Conservation (phyloP, 2,888 invertebrate species). For the Drosophila mayaguana region DNA sequence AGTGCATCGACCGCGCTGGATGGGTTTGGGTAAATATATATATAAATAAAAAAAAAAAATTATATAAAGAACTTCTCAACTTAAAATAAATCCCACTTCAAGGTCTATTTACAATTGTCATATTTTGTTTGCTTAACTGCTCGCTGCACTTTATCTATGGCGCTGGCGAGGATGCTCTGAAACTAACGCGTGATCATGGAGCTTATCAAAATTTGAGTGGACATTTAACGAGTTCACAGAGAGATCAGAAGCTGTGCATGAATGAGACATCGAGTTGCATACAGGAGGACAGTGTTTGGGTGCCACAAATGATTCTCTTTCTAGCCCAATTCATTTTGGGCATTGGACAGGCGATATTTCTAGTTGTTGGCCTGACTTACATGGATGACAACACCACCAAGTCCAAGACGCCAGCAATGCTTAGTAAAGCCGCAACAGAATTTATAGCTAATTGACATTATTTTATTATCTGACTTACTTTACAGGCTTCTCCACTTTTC, state of each 20-base stretch:
- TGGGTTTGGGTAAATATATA: slow-evolving; percentile 86
- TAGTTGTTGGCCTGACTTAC: slow-evolving; percentile 89
- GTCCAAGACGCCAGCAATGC: slow-evolving; percentile 89
- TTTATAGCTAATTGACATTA: neutral
- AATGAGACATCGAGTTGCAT: slow-evolving; percentile 32
- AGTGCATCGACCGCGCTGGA: slow-evolving; percentile 90
- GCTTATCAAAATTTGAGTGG: slow-evolving; percentile 83
- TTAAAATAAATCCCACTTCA: slow-evolving; percentile 22
- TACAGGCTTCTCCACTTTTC: slow-evolving; percentile 87
- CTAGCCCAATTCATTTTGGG: slow-evolving; percentile 89
- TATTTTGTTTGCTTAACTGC: slow-evolving; percentile 88
- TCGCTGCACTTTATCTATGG: slow-evolving; percentile 90
- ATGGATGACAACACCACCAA: slow-evolving; percentile 91
- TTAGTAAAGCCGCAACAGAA: slow-evolving; percentile 85
- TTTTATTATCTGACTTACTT: neutral
- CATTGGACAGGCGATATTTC: slow-evolving; percentile 88
- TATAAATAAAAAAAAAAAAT: neutral
- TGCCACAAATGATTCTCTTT: slow-evolving; percentile 87
- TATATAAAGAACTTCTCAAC: neutral
- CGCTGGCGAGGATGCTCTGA: slow-evolving; percentile 88
- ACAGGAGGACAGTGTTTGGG: slow-evolving; percentile 77
- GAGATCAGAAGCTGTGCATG: slow-evolving; percentile 50
- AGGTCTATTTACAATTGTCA: slow-evolving; percentile 87
- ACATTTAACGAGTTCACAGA: slow-evolving; percentile 15
- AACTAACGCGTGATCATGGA: slow-evolving; percentile 87